Percentiles rank a stretch among this genome's conserved stretches.
Evolutionary conservation across 2,113 vertebrate genomes (phyloP).

Genomic region (Eclectus roratus): DNA sequence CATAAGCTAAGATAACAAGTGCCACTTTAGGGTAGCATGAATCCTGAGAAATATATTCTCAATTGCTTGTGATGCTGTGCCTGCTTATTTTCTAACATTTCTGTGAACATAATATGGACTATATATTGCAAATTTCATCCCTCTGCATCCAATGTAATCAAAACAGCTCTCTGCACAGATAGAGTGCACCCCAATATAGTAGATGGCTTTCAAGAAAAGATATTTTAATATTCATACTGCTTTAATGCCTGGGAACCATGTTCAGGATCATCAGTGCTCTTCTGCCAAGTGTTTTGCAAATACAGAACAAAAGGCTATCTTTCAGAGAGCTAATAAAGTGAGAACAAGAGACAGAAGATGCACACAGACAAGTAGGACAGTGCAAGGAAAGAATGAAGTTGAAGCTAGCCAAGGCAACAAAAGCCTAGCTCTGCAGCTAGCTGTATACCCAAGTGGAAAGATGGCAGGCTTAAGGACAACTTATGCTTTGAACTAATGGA

Average conservation of each 20-base stretch:
- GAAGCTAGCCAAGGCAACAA: not conserved
- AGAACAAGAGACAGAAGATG: not conserved
- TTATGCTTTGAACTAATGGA: not conserved
- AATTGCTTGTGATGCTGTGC: not conserved
- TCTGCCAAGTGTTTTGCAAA: not conserved
- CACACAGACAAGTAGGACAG: not conserved
- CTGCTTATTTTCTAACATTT: not conserved
- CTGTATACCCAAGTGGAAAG: not conserved
- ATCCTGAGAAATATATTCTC: not conserved
- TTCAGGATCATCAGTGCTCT: not conserved
- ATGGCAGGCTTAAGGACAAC: not conserved
- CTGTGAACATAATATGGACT: not conserved
- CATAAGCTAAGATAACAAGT: not conserved
- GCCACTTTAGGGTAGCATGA: not conserved
- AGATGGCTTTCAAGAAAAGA: not conserved
- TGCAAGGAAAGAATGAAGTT: not conserved
- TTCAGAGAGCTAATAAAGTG: not conserved
- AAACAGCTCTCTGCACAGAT: not conserved
- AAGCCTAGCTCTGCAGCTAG: not conserved
- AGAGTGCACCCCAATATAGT: not conserved
- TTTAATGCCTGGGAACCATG: not conserved
- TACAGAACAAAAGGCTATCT: not conserved
- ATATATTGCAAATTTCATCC: not conserved
- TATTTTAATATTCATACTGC: not conserved
- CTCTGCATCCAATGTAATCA: not conserved